Percentiles rank a stretch among this genome's conserved stretches.
phyloP scores from a whole-genome alignment of 2,888 invertebrate species.

The Trilocha varians region DNA sequence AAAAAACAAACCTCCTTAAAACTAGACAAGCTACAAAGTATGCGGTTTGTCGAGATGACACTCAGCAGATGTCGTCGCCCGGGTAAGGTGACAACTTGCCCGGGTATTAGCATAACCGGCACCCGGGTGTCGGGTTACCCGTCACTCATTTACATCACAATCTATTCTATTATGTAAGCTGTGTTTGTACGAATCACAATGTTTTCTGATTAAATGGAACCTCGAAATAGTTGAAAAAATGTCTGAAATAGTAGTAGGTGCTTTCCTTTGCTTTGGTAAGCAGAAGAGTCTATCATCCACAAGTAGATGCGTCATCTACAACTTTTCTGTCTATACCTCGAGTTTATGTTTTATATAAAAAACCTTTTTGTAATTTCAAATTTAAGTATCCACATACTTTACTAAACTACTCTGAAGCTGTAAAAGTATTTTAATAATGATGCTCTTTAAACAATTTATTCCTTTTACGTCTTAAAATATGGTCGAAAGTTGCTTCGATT shows the following conservation, averaged over 20 bases:
- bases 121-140: conserved; percentile 1
- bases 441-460: not conserved
- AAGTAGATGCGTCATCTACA: too few species aligned
- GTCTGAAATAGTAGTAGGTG: too few species aligned
- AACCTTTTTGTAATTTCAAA: too few species aligned
- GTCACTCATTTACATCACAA: conserved; percentile 5
- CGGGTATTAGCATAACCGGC: conserved; percentile 29
- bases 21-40: not conserved
- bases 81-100: conserved; percentile 24
- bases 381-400: too few species aligned
- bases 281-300: too few species aligned
- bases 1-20: not conserved
- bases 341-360: too few species aligned
- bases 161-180: not conserved
- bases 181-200: too few species aligned
- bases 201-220: too few species aligned
- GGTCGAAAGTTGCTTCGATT: not conserved
- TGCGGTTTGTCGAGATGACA: conserved; percentile 1
- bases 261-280: too few species aligned
- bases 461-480: not conserved
- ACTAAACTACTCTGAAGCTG: too few species aligned
- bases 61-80: conserved; percentile 13
- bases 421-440: too few species aligned
- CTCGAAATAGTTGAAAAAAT: not conserved
- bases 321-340: too few species aligned